A percentile compares a stretch with the other conserved stretches of the same genome.
phyloP scores from a whole-genome alignment of 1,140 invertebrate genomes.

The Drosophila grimshawi region DNA sequence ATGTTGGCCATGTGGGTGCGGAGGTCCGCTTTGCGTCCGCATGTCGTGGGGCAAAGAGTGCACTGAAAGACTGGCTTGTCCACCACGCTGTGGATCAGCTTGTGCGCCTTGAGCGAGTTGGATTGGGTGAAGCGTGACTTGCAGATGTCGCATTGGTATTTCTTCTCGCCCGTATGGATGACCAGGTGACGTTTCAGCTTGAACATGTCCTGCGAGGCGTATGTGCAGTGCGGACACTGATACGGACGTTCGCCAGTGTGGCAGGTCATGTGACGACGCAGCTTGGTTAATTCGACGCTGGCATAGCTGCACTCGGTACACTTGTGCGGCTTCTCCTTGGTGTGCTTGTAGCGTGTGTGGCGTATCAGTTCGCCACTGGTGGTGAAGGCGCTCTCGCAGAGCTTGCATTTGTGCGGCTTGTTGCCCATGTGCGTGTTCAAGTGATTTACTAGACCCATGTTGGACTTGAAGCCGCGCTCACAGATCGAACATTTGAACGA shows the following conservation, averaged over 20 bases:
- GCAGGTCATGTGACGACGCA: conserved; percentile 96
- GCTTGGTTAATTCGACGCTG: conserved; percentile 96
- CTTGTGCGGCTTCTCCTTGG: conserved; percentile 97
- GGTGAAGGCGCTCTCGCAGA: conserved; percentile 96
- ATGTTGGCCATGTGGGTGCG: conserved; percentile 98
- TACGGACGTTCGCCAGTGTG: conserved; percentile 91
- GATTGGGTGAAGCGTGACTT: conserved; percentile 97
- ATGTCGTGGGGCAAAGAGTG: conserved; percentile 97
- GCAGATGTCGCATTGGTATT: conserved; percentile 94
- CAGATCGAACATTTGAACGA: conserved; percentile 97
- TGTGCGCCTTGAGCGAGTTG: conserved; percentile 97
- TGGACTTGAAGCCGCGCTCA: conserved; percentile 97
- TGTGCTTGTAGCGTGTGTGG: conserved; percentile 96
- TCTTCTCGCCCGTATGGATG: conserved; percentile 96
- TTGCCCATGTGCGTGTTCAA: conserved; percentile 98
- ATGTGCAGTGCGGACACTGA: conserved; percentile 97
- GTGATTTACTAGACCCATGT: conserved; percentile 97
- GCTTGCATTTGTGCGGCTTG: conserved; percentile 97
- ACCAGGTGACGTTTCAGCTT: conserved; percentile 97
- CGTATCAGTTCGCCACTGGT: conserved; percentile 97
- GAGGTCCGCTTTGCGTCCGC: conserved; percentile 98
- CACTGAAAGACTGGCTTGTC: conserved; percentile 98
- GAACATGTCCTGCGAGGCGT: conserved; percentile 98
- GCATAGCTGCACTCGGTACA: conserved; percentile 98
- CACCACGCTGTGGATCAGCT: conserved; percentile 95